Evolutionary conservation across 2,888 invertebrate genomes (phyloP).

Genomic region (Odontomyia ornata): DNA sequence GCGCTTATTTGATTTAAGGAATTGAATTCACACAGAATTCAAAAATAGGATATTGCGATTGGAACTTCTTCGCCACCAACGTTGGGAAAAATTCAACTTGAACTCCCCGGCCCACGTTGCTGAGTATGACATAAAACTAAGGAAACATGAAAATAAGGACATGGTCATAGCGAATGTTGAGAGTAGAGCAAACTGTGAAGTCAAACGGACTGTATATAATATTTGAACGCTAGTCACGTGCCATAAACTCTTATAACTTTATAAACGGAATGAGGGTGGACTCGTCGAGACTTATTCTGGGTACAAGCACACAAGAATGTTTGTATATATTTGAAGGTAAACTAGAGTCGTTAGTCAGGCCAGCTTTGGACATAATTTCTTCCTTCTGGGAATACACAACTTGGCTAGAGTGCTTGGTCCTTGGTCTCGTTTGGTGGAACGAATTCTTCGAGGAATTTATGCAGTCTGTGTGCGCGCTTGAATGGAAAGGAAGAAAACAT

Average conservation of each 20-base stretch:
- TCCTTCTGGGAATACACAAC: no score
- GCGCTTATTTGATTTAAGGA: conserved; percentile 33
- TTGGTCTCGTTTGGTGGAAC: no score
- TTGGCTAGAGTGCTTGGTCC: no score
- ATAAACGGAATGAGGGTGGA: conserved; percentile 11
- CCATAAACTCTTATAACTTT: conserved; percentile 25
- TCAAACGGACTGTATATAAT: not conserved
- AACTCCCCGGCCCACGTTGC: not conserved
- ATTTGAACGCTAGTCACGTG: conserved; percentile 25
- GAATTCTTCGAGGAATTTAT: not conserved
- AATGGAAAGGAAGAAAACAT: not conserved
- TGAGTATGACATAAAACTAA: not conserved
- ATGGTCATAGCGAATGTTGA: not conserved
- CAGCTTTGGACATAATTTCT: no score
- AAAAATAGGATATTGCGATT: conserved; percentile 30
- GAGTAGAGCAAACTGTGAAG: not conserved
- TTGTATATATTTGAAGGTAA: no score
- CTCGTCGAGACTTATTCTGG: not conserved
- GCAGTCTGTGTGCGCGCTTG: not conserved
- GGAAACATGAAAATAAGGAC: not conserved
- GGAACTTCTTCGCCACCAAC: not conserved
- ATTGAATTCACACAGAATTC: conserved; percentile 35
- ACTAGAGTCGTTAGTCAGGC: no score
- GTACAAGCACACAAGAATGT: no score
- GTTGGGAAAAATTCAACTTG: not conserved